Evolutionary conservation across 92 coral and sea anemone genomes (phyloP).

Genomic region (Umimayanthus kanabou): DNA sequence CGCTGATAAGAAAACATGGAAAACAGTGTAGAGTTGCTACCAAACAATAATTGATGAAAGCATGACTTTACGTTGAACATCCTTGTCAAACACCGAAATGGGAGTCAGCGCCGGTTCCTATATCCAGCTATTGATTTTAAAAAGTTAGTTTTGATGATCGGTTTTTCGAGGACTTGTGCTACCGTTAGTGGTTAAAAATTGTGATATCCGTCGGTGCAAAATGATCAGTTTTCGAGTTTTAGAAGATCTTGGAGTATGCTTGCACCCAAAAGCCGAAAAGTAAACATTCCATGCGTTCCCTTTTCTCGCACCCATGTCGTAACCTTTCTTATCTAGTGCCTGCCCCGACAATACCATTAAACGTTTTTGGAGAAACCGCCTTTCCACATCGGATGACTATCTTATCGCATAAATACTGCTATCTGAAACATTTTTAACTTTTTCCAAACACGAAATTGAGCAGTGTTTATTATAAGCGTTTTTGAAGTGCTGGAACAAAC

Average conservation of each 20-base stretch:
- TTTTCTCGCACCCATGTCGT: constrained; percentile 24
- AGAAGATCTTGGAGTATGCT: constrained; percentile 2
- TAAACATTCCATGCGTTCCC: constrained; percentile 32
- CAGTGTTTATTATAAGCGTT: constrained; percentile 34
- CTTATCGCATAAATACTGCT: constrained; percentile 35
- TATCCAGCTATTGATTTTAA: background rate
- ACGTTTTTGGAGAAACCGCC: constrained; percentile 31
- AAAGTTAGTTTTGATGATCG: background rate
- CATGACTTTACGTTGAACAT: background rate
- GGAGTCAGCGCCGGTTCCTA: too few relatives aligned
- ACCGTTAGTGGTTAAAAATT: background rate
- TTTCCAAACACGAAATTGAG: constrained; percentile 21
- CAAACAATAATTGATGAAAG: background rate
- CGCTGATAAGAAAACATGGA: constrained; percentile 22
- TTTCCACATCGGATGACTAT: constrained; percentile 39
- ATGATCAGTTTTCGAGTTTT: background rate
- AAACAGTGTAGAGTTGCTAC: background rate
- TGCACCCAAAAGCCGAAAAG: background rate
- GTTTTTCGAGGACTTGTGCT: background rate
- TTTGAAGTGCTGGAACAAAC: constrained; percentile 15
- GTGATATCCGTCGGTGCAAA: background rate
- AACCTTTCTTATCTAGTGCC: constrained; percentile 39
- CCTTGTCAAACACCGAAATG: constrained; percentile 5
- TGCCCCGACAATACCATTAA: constrained; percentile 39
- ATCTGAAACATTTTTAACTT: constrained; percentile 24